Evolutionary conservation across 2,888 invertebrate genomes (phyloP).

Genomic region (Drosophila limbata): DNA sequence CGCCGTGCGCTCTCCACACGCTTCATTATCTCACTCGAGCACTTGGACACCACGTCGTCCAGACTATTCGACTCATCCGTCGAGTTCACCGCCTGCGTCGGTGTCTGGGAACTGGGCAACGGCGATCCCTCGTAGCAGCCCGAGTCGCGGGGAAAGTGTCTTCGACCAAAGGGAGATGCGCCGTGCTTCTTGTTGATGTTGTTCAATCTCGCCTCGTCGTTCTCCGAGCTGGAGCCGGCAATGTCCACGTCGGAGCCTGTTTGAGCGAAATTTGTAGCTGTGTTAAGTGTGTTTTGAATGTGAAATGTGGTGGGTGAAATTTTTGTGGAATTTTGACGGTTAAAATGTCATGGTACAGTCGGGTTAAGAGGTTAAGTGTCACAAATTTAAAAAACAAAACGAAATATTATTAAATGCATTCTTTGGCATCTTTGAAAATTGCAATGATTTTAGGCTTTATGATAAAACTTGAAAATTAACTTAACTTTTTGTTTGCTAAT

Average conservation of each 20-base stretch:
- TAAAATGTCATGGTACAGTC: background rate
- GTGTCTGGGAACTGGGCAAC: conserved; percentile 87
- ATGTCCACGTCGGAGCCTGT: conserved; percentile 91
- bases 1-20: conserved; percentile 87
- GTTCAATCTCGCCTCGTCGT: conserved; percentile 87
- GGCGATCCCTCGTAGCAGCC: conserved; percentile 91
- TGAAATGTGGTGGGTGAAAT: conserved; percentile 7
- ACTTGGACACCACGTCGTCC: conserved; percentile 87
- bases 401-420: no score
- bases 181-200: conserved; percentile 86
- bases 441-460: no score
- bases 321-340: conserved; percentile 6
- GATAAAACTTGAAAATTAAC: no score
- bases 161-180: conserved; percentile 91
- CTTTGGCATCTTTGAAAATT: no score
- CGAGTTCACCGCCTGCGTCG: conserved; percentile 87
- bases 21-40: conserved; percentile 87
- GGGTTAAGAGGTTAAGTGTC: background rate
- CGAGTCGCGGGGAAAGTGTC: conserved; percentile 93
- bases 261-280: conserved; percentile 74
- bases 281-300: conserved; percentile 50
- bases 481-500: no score
- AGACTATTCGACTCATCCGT: conserved; percentile 87
- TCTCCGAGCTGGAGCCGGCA: conserved; percentile 92
- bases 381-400: no score